These are phyloP conservation scores for Nemurella pictetii DNA, from an alignment of 2,888 invertebrate genomes.

Conservation along the genomic window DNA sequence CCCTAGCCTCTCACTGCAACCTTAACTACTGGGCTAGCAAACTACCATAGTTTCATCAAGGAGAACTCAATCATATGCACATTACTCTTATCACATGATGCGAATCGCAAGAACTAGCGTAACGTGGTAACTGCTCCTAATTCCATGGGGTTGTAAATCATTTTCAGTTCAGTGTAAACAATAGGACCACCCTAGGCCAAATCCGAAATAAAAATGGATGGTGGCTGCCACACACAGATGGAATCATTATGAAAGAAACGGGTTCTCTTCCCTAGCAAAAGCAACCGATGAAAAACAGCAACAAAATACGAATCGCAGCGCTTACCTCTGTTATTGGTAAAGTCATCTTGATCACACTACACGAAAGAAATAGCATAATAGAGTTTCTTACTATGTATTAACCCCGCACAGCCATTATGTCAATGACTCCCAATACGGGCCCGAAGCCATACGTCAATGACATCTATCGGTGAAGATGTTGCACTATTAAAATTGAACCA, in stretches of 20 bases:
- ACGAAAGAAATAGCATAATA: constrained; percentile 2
- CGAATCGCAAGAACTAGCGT: neutral
- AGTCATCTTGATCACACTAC: constrained; percentile 17
- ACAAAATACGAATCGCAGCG: neutral
- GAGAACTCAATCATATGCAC: neutral
- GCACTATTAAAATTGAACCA: constrained; percentile 15
- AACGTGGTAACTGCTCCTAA: neutral
- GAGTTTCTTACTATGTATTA: constrained; percentile 36
- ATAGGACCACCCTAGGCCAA: constrained; percentile 18
- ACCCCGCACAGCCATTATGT: constrained; percentile 45
- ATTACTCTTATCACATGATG: neutral
- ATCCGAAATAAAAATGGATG: constrained; percentile 27
- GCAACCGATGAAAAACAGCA: neutral
- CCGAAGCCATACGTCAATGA: constrained; percentile 38
- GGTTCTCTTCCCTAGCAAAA: neutral
- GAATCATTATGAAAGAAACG: constrained; percentile 13
- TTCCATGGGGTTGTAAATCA: neutral
- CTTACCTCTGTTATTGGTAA: constrained; percentile 31
- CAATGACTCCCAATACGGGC: constrained; percentile 46
- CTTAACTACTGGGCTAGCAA: neutral
- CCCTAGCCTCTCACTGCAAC: neutral
- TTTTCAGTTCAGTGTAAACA: constrained; percentile 23
- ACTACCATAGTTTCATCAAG: neutral
- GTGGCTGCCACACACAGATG: constrained; percentile 14
- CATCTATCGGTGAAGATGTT: constrained; percentile 35